Evolutionary conservation across 2,888 invertebrate genomes (phyloP), one percentile per base, ranked within the genome.

Genomic region (Dinocampus coccinellae): DNA sequence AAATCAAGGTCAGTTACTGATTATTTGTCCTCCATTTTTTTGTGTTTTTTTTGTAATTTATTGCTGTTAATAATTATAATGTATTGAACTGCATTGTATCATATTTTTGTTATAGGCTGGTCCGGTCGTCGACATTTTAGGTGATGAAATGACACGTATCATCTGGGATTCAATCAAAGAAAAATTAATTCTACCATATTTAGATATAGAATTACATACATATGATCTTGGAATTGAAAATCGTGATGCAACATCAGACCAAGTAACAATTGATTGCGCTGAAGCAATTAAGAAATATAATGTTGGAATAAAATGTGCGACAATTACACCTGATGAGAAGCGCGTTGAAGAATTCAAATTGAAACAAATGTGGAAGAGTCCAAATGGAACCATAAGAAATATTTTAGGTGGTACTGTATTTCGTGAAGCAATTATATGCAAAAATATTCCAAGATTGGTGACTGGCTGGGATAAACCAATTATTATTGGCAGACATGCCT

Each of bases 101-200:
- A 29, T 7, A 29, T 4, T 29, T 29, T 4, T 4, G 7, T 29
- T 29, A 29, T 29, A 93, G 90, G 92, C 92, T 78, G 97, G 97
- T 85, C 95, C 96, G 61, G 96, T 97, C 75, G 97, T 97, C 61
- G 97, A 97, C 87, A 92, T 96, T 82, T 91, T 96, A 67, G 97
- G 97, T n/a, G 97, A 97, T 91, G 97, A 97, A 89, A 97, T 97
- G 97, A 97, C 97, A 53, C 92, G 99, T 81, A 96, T 99, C 77
- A 98, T 99, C 85, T 99, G 99, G 99, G 97, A 98, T 84, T 91
- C 95, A 42, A 99, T 99, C 82, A 99, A 99, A 89, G 92, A 98
- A 72, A 99, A 99, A 88, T 91, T 99, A 47, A 98, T 99, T 84
- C 89, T 98, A 75, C 99, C 99, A 0, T 98, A 97, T 89, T 90